Percentiles rank a stretch among this genome's conserved stretches.
These are phyloP conservation scores for Spilosoma lubricipeda DNA, from an alignment of 2,888 invertebrate species.

Conservation along the genomic window DNA sequence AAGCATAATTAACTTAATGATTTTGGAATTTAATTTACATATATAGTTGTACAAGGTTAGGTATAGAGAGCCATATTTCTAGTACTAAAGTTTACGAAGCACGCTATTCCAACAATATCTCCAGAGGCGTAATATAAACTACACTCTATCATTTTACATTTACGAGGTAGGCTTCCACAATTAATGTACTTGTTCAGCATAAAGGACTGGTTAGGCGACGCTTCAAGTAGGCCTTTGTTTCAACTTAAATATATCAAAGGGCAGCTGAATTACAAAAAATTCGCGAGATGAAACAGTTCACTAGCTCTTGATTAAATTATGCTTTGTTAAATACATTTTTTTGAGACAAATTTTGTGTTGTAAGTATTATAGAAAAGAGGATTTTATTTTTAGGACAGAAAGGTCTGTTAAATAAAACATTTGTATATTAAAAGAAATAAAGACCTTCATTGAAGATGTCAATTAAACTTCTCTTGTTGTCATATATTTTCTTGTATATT, in stretches of 20 bases:
- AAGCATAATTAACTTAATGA: conserved; percentile 8
- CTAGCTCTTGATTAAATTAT: conserved; percentile 33
- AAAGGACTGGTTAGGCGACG: conserved; percentile 37
- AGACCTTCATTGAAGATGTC: neutral
- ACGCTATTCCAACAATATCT: conserved; percentile 22
- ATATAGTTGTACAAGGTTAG: conserved; percentile 4
- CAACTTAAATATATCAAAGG: conserved; percentile 25
- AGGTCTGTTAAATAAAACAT: neutral
- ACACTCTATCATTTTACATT: conserved; percentile 49
- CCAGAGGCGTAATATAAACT: conserved; percentile 31
- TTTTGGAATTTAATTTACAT: conserved; percentile 14
- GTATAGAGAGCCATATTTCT: conserved; percentile 10
- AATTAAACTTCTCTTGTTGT: neutral
- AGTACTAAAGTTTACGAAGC: conserved; percentile 27
- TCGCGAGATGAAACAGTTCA: conserved; percentile 23
- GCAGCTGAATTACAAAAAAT: conserved; percentile 27
- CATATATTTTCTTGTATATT: neutral
- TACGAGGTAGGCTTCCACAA: conserved; percentile 30
- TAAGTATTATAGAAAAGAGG: neutral
- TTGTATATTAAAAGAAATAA: neutral
- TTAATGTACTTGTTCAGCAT: conserved; percentile 42
- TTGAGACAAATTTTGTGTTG: conserved; percentile 14
- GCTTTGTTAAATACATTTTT: conserved; percentile 27
- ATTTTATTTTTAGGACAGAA: conserved; percentile 1
- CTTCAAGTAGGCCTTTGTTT: conserved; percentile 44